A percentile compares a stretch with the other conserved stretches of the same genome.
These are phyloP conservation scores for Kryptopterus vitreolus DNA, from an alignment of 2,797 vertebrate species.

Conservation along the genomic window DNA sequence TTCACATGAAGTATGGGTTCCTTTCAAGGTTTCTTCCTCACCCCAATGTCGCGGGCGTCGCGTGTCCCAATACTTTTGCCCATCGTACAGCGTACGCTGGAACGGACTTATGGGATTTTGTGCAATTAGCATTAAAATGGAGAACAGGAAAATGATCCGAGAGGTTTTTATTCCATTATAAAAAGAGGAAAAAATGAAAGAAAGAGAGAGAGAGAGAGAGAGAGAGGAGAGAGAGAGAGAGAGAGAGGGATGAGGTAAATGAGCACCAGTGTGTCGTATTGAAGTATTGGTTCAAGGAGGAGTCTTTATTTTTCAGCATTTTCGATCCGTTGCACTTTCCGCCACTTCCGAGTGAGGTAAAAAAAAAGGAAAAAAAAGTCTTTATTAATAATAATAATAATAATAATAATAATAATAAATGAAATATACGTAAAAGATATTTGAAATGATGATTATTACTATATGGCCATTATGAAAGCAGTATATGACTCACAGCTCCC, in stretches of 20 bases:
- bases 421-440: slow-evolving; percentile 22
- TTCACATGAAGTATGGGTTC: too few species aligned
- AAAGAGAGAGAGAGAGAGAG: not conserved
- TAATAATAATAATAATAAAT: too few species aligned
- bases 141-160: too few species aligned
- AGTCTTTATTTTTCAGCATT: slow-evolving; percentile 51
- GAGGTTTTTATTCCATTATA: too few species aligned
- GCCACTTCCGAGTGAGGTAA: slow-evolving; percentile 49
- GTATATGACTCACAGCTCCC: slow-evolving; percentile 40
- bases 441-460: slow-evolving; percentile 35
- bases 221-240: not conserved
- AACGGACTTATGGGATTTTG: too few species aligned
- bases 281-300: slow-evolving; percentile 42
- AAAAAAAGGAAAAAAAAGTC: not conserved
- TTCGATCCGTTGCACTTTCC: slow-evolving; percentile 37
- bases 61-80: too few species aligned
- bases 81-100: too few species aligned
- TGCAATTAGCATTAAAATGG: too few species aligned
- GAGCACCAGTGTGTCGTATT: slow-evolving; percentile 22
- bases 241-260: not conserved
- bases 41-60: too few species aligned
- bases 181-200: too few species aligned
- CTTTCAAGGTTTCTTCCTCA: too few species aligned
- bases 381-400: too few species aligned
- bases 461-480: slow-evolving; percentile 24